These are phyloP conservation scores for Venusia cambrica DNA, from an alignment of 2,888 invertebrate genomes.

Conservation along the genomic window DNA sequence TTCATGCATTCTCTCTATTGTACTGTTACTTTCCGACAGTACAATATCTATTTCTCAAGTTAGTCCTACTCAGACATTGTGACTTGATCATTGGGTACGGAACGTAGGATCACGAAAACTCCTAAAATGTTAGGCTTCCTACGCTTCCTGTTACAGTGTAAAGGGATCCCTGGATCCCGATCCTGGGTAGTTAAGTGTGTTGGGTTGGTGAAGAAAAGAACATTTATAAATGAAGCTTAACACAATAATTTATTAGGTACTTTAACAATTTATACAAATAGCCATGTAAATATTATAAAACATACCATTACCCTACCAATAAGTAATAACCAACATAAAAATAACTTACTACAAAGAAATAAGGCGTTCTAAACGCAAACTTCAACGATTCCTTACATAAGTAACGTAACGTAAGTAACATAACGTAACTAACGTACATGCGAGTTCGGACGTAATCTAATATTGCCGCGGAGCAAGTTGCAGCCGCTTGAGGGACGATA, in stretches of 20 bases:
- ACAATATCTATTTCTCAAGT: no score
- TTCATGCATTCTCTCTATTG: no score
- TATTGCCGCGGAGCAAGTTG: conserved; percentile 66
- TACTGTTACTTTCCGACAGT: no score
- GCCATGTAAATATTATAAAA: conserved; percentile 76
- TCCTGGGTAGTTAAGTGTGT: not conserved
- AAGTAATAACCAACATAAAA: conserved; percentile 69
- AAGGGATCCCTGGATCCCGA: no score
- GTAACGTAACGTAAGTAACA: conserved; percentile 47
- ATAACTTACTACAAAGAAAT: conserved; percentile 46
- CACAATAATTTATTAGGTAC: conserved; percentile 74
- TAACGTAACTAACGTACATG: conserved; percentile 50
- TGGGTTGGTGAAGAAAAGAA: conserved; percentile 10
- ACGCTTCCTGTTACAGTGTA: no score
- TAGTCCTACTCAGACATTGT: no score
- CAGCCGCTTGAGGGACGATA: conserved; percentile 68
- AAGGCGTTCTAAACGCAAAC: conserved; percentile 75
- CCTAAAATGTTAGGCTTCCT: no score
- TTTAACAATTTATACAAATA: conserved; percentile 76
- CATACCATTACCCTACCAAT: conserved; percentile 62
- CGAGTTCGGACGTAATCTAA: conserved; percentile 75
- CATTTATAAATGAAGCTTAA: conserved; percentile 56
- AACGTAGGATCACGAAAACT: no score
- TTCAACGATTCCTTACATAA: conserved; percentile 61
- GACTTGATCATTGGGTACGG: no score